These are phyloP conservation scores for Actinia equina DNA, from an alignment of 64 coral and sea anemone genomes.

Conservation along the genomic window DNA sequence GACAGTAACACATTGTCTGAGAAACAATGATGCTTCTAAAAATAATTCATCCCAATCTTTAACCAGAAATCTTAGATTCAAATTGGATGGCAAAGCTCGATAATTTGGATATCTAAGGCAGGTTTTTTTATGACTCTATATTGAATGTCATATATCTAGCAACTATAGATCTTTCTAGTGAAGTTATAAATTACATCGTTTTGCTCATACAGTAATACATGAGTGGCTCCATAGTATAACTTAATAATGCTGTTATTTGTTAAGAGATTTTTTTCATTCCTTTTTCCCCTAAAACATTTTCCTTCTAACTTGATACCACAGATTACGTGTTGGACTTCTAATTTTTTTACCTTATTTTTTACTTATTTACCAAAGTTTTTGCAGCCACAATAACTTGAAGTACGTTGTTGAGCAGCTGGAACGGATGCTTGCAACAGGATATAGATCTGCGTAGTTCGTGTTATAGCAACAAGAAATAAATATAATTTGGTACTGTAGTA, in stretches of 20 bases:
- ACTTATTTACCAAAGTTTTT: constrained; percentile 2
- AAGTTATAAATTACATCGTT: too few species aligned
- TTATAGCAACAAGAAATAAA: neutral
- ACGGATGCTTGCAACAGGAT: neutral
- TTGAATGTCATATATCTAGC: too few species aligned
- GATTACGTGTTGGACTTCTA: neutral
- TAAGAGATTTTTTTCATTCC: neutral
- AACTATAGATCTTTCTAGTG: too few species aligned
- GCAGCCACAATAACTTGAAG: neutral
- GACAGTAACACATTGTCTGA: neutral
- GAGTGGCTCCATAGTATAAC: neutral
- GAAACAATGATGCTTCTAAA: neutral
- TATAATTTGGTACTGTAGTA: too few species aligned
- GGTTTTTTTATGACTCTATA: too few species aligned
- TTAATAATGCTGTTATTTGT: neutral
- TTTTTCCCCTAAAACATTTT: neutral
- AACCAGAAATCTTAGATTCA: too few species aligned
- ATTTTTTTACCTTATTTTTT: neutral
- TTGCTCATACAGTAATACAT: too few species aligned
- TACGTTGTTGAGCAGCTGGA: neutral
- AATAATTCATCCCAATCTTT: too few species aligned
- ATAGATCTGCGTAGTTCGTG: neutral
- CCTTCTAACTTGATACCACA: neutral
- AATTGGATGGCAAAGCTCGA: too few species aligned
- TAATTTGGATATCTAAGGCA: too few species aligned